Base-by-base conservation (phyloP, 2,888 invertebrate genomes). In the Stenichneumon culpator region DNA sequence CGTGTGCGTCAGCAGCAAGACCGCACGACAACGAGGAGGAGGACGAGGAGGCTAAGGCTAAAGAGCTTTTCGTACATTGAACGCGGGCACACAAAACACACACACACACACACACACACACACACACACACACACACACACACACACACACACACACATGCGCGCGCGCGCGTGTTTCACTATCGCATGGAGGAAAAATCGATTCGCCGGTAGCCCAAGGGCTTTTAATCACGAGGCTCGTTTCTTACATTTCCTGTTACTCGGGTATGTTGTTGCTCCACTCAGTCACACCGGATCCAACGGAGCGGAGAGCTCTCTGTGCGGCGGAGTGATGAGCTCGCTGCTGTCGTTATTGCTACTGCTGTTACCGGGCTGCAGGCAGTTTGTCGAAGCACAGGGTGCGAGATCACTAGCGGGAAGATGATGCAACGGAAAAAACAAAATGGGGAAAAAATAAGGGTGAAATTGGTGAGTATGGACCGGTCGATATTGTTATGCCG, bases 141-240 rank as follows among this genome's bases (percentile, higher is more conserved):
- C 50, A 60, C 57, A 63, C n/a, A 47, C 32, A 67, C 39, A 73
- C 54, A 67, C 44, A 75, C 3, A 52, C n/a, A 57, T n/a, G 22
- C 57, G 14, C 19, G 50, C 47, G 50, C 47, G 57, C 14, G 63
- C 16, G 54, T 19, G 47, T 25, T 52, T 16, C 60, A 14, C 57
- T 69, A 52, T 72, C n/a, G 75, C 78, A 78, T 3, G n/a, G 60
- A 89, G 88, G 88, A 89, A 90, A 92, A 92, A 92, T 92, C 92
- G 92, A 91, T 92, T 87, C 50, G 73, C 52, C 19, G 25, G 70
- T 69, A 83, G 91, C 92, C 90, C 88, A 81, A 90, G 90, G 92
- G 91, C 89, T 92, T 93, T 93, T 92, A 92, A 93, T 93, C 92
- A 92, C 88, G 70, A 86, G 86, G 86, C 78, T 86, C 85, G 88